Base-by-base conservation (phyloP, 2,113 vertebrate genomes). In the Daubentonia madagascariensis region DNA sequence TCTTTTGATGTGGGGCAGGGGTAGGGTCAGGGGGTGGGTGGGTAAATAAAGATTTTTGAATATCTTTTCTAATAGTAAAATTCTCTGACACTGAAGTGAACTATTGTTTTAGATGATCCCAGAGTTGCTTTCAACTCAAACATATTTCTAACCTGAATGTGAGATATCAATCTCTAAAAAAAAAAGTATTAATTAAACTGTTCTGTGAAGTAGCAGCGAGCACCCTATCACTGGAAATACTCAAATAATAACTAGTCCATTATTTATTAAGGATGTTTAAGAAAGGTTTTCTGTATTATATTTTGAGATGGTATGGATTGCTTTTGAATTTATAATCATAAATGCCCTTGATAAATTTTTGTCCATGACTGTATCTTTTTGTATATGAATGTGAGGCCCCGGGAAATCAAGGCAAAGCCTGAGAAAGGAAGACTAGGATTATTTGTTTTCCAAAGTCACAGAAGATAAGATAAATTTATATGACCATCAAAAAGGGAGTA, bases 261-360 rank as follows among this genome's bases (percentile, higher is more conserved):
- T 86, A 17, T 86, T 85, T 89, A 43, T 59, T 45, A 83, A 83
- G 67, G 28, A 78, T 92, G 16, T 90, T 83, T 97, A 65, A 87
- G 85, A 93, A 96, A 84, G 35, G 10, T 87, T 92, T 80, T 25
- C 25, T 75, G 16, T 91, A 75, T 92, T 89, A 65, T 72, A 10
- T 94, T 96, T 97, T 48, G 52, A 22, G 30, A 80, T 92, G 32
- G 14, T 81, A 35, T 83, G 37, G 23, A 85, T 81, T 76, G 48
- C 37, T 92, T 92, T 97, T 75, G 91, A 79, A 67, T 96, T 90
- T 94, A n/a, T 91, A 87, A 59, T 96, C 37, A 86, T 86, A 59
- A 81, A 81, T 76, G 7, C 67, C 20, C 40, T 30, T 17, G 22
- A 30, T 75, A 75, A 35, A 75, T 40, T 72, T 92, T 30, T 79